A percentile compares a stretch with the other conserved stretches of the same genome.
These are phyloP conservation scores for Aporrectodea caliginosa DNA, from an alignment of 1,140 invertebrate species.

Conservation along the genomic window DNA sequence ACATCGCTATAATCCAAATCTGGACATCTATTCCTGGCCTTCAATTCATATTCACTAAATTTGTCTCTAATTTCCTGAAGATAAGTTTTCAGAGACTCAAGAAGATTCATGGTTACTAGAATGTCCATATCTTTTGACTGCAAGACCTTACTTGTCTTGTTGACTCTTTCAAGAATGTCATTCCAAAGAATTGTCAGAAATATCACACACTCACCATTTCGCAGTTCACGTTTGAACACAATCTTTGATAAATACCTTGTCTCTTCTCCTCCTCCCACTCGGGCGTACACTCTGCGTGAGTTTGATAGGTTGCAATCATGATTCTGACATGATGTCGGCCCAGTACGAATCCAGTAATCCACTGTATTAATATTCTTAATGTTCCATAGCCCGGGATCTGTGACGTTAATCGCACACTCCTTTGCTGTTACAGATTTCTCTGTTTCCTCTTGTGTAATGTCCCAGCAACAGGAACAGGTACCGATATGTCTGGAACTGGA, in stretches of 20 bases:
- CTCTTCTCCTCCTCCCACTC: background rate
- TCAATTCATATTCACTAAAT: too few relatives aligned
- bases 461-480: background rate
- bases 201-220: constrained; percentile 11
- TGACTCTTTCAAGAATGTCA: too few relatives aligned
- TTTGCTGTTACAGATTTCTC: constrained; percentile 5
- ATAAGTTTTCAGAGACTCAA: too few relatives aligned
- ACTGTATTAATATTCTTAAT: constrained; percentile 5
- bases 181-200: too few relatives aligned
- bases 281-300: constrained; percentile 7
- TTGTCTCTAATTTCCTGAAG: too few relatives aligned
- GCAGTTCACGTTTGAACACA: constrained; percentile 10
- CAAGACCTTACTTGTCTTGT: too few relatives aligned
- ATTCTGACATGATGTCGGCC: background rate
- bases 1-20: too few relatives aligned
- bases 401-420: background rate
- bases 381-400: constrained; percentile 22
- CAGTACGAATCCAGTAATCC: constrained; percentile 16
- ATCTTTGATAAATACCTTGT: constrained; percentile 5
- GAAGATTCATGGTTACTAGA: too few relatives aligned
- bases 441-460: background rate
- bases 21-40: too few relatives aligned
- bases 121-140: too few relatives aligned
- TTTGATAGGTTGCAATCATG: constrained; percentile 16
- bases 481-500: background rate